Conservation (phyloP, 2,888 invertebrate genomes). For the Diachrysia chrysitis region DNA sequence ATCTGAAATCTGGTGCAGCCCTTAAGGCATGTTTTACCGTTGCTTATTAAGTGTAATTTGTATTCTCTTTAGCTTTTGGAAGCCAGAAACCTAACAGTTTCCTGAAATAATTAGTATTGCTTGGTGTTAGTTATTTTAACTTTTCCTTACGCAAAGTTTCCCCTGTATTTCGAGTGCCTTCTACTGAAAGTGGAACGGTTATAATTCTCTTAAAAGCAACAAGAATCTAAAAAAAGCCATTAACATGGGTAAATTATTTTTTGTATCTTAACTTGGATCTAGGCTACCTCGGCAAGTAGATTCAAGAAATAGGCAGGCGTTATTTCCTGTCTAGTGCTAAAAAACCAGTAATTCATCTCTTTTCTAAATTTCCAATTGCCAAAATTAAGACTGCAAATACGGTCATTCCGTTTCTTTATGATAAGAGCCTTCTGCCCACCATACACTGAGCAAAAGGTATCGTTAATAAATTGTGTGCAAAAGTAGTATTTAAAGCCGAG, state of each 20-base stretch:
- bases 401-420: not conserved
- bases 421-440: not conserved
- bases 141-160: not conserved
- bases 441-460: too few species aligned
- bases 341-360: too few species aligned
- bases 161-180: not conserved
- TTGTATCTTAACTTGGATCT: not conserved
- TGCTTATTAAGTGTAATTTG: conserved; percentile 13
- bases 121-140: not conserved
- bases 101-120: not conserved
- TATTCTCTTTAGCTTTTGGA: not conserved
- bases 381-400: not conserved
- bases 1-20: conserved; percentile 48
- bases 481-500: conserved; percentile 2
- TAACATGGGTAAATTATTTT: too few species aligned
- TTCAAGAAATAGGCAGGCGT: too few species aligned
- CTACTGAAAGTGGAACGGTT: not conserved
- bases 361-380: too few species aligned
- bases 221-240: too few species aligned
- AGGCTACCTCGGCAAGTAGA: not conserved
- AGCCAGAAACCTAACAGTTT: conserved; percentile 2
- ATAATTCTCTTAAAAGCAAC: not conserved
- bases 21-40: conserved; percentile 49
- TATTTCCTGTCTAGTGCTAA: too few species aligned
- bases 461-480: conserved; percentile 2